phyloP scores from a whole-genome alignment of 2,797 vertebrate species.

The Enteromius afrohamiltoni region DNA sequence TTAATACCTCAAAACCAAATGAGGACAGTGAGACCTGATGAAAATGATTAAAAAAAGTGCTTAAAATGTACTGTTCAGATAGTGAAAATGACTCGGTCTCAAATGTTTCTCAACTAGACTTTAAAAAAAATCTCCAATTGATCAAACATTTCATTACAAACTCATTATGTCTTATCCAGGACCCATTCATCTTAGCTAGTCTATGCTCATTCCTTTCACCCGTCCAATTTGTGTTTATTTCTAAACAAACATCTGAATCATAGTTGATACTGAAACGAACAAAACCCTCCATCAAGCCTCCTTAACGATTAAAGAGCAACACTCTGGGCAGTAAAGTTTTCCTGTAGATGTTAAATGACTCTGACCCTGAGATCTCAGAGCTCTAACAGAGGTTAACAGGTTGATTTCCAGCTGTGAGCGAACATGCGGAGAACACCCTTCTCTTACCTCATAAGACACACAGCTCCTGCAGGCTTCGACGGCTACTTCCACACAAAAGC shows the following conservation, averaged over 20 bases:
- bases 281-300: neutral
- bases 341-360: neutral
- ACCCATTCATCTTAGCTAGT: neutral
- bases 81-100: neutral
- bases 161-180: too few species aligned
- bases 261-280: neutral
- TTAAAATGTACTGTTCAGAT: too few species aligned
- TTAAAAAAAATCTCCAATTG: neutral
- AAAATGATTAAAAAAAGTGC: too few species aligned
- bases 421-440: neutral
- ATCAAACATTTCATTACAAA: neutral
- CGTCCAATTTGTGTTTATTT: neutral
- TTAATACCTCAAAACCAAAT: neutral
- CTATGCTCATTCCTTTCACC: neutral
- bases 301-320: neutral
- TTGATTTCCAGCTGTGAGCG: conserved; percentile 40
- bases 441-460: conserved; percentile 67
- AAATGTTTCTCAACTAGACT: neutral
- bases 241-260: neutral
- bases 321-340: neutral
- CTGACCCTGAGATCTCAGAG: neutral
- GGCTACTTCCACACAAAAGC: neutral
- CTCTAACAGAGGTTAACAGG: conserved; percentile 48
- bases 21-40: neutral
- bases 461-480: neutral